Percentiles rank a stretch among this genome's conserved stretches.
Evolutionary conservation across 2,113 vertebrate species (phyloP).

Genomic region (Geococcyx californianus): DNA sequence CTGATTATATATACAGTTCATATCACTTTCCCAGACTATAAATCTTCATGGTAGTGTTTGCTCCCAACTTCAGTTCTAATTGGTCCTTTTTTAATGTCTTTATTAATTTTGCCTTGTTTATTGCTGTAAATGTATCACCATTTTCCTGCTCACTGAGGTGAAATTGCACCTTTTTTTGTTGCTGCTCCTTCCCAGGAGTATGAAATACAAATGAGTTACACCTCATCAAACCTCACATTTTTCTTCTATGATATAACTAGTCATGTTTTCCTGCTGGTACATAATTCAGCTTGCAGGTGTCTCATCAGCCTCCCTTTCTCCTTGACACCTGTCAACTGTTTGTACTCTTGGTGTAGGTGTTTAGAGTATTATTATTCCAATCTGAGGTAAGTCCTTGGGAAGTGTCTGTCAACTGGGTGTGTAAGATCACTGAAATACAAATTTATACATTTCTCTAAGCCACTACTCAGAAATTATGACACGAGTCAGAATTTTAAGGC

Average conservation of each 20-base stretch:
- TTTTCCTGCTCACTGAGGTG: neutral
- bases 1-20: neutral
- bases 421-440: neutral
- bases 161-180: neutral
- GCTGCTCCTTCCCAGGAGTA: neutral
- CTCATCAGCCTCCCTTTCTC: neutral
- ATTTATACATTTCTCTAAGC: neutral
- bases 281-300: constrained; percentile 33
- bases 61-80: neutral
- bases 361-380: constrained; percentile 15
- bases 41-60: neutral
- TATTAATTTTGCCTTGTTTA: neutral
- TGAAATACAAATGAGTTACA: neutral
- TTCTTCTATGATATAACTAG: neutral
- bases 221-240: neutral
- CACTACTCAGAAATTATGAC: neutral
- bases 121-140: neutral
- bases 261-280: neutral
- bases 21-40: neutral
- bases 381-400: constrained; percentile 1
- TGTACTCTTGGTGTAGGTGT: neutral
- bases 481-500: neutral
- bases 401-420: neutral
- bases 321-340: neutral
- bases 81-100: neutral